Conservation (phyloP, 2,888 invertebrate species). For the Mesorhabditis belari region DNA sequence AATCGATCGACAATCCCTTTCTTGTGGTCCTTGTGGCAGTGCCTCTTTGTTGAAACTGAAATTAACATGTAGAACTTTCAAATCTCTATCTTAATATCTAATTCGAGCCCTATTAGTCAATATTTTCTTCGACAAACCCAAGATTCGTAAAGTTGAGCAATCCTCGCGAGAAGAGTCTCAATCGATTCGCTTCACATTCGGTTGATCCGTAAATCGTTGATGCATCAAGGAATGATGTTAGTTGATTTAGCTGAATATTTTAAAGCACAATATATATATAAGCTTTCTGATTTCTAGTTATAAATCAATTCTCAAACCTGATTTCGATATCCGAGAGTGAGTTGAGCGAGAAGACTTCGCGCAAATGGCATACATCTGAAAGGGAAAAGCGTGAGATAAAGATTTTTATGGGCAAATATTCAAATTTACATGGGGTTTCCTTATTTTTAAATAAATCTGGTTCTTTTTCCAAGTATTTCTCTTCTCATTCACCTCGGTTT, state of each 20-base stretch:
- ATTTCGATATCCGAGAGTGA: conserved; percentile 62
- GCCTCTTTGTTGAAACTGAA: conserved; percentile 44
- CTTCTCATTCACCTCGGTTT: conserved; percentile 57
- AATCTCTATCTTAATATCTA: not conserved
- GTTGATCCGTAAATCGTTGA: conserved; percentile 87
- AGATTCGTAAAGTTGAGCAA: conserved; percentile 51
- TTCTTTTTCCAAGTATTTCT: too few species aligned
- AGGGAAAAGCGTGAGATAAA: too few species aligned
- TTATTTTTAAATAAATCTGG: too few species aligned
- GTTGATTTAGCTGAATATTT: conserved; percentile 77
- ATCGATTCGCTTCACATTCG: conserved; percentile 70
- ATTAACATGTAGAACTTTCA: not conserved
- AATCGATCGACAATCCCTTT: conserved; percentile 44
- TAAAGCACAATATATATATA: not conserved
- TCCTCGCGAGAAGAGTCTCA: conserved; percentile 66
- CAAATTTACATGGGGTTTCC: too few species aligned
- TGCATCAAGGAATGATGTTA: conserved; percentile 72
- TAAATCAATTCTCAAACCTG: conserved; percentile 19
- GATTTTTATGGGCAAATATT: too few species aligned
- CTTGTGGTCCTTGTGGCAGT: conserved; percentile 53
- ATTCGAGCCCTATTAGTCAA: not conserved
- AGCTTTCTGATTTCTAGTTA: conserved; percentile 1
- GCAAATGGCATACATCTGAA: conserved; percentile 83
- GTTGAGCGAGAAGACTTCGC: conserved; percentile 84
- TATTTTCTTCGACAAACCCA: conserved; percentile 19